These are phyloP conservation scores for Caiman crocodilus DNA, from an alignment of 2,797 vertebrate species.

Conservation along the genomic window DNA sequence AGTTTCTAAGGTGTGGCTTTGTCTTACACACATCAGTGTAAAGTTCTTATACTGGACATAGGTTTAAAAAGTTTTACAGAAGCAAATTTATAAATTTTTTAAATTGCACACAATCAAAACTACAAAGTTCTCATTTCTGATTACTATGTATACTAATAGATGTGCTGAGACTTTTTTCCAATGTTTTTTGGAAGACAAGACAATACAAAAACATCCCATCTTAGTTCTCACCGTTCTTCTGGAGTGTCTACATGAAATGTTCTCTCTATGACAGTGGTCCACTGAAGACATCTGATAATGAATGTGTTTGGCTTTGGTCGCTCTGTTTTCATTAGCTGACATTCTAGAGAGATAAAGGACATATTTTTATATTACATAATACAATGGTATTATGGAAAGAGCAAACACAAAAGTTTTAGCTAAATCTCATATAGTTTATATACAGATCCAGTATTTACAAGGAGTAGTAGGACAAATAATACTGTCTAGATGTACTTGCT, in stretches of 20 bases:
- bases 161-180: neutral
- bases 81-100: constrained; percentile 18
- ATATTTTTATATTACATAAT: constrained; percentile 14
- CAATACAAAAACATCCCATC: constrained; percentile 43
- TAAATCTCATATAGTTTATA: constrained; percentile 4
- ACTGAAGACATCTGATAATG: constrained; percentile 98
- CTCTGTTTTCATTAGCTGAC: constrained; percentile 98
- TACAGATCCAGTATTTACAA: neutral
- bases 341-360: constrained; percentile 86
- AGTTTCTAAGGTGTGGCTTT: too few species aligned
- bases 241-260: constrained; percentile 97
- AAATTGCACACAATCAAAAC: constrained; percentile 32
- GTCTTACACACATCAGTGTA: too few species aligned
- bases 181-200: neutral
- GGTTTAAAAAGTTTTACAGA: constrained; percentile 46
- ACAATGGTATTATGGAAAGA: neutral
- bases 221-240: constrained; percentile 91
- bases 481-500: neutral
- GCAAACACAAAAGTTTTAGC: neutral
- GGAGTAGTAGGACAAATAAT: neutral
- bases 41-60: constrained; percentile 9
- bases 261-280: constrained; percentile 98
- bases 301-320: constrained; percentile 98
- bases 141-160: neutral
- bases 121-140: constrained; percentile 2